Evolutionary conservation across 2,113 vertebrate species (phyloP), one percentile per base, ranked within the genome.

Genomic region (Odontophorus gujanensis): DNA sequence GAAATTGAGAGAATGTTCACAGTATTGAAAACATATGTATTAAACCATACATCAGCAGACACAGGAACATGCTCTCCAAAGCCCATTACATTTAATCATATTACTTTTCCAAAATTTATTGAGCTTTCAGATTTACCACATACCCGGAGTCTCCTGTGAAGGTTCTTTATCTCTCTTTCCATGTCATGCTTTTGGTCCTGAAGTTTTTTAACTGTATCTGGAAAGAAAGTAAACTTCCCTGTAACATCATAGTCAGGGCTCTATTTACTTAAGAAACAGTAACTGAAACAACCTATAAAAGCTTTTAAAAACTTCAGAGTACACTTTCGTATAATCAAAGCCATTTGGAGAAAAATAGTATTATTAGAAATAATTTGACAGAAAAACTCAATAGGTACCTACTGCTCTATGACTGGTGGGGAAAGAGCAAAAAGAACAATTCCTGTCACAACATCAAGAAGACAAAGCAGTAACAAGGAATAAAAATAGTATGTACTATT

Each of bases 111-210:
- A 83, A 43, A 43, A 48, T 61, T 34, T 26, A 63, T 5, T 47
- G 47, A 69, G 12, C 3, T 78, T 73, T 69, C 42, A 13, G 2
- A 20, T 45, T 48, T 48, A 85, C 78, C 63, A 77, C 98, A 87
- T 97, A 99, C 99, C 98, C 99, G 98, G 55, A 99, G 98, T 85
- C 98, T 98, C 89, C 99, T 97, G 86, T 99, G 98, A 51, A 99
- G 98, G 67, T 99, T 99, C 98, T 99, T 99, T 75, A 99, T 99
- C 94, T 99, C 99, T 95, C 99, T 97, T 93, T 99, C 99, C 99
- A 99, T 99, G 96, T 99, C 99, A 59, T 99, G 99, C 73, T 99
- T 99, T 95, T 99, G 99, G 94, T 99, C 99, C 92, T 99, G 99
- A 81, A 99, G 98, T 92, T 99, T 99, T 97, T 99, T 99, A 86